These are phyloP conservation scores for Drosophila lini DNA, from an alignment of 1,140 invertebrate genomes.

Conservation along the genomic window DNA sequence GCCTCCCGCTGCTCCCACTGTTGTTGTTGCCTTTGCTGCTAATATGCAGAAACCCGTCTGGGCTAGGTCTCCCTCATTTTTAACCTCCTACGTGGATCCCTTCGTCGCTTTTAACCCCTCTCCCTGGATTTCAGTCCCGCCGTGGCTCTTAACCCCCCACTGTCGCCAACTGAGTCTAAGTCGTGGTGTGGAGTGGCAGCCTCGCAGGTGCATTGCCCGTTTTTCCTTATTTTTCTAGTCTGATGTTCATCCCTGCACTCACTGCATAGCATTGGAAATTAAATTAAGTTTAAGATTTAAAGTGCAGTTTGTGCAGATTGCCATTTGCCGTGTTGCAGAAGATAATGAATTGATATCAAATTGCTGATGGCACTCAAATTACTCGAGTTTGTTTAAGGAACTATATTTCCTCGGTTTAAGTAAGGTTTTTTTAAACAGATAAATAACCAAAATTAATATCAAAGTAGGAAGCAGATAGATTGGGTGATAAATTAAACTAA, in stretches of 20 bases:
- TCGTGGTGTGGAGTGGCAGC: conserved; percentile 2
- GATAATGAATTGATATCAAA: conserved; percentile 64
- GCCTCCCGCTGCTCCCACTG: neutral
- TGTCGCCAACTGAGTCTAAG: conserved; percentile 8
- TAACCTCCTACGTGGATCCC: neutral
- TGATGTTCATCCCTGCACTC: neutral
- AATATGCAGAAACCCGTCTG: conserved; percentile 43
- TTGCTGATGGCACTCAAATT: conserved; percentile 18
- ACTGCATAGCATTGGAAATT: conserved; percentile 61
- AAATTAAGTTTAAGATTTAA: conserved; percentile 74
- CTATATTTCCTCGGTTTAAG: neutral
- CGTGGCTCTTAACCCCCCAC: neutral
- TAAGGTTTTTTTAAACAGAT: neutral
- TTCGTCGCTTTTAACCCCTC: neutral
- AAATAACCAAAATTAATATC: neutral
- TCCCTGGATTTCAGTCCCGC: neutral
- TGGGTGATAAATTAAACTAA: neutral
- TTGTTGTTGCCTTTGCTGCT: conserved; percentile 33
- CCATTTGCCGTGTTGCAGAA: conserved; percentile 33
- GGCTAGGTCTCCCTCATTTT: conserved; percentile 29
- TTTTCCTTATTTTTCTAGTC: conserved; percentile 9
- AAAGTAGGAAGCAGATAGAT: neutral
- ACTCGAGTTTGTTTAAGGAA: conserved; percentile 1
- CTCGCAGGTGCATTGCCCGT: conserved; percentile 56
- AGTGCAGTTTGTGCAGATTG: conserved; percentile 45